Evolutionary conservation across 2,113 vertebrate genomes (phyloP).

Genomic region (Pangasianodon hypophthalmus): DNA sequence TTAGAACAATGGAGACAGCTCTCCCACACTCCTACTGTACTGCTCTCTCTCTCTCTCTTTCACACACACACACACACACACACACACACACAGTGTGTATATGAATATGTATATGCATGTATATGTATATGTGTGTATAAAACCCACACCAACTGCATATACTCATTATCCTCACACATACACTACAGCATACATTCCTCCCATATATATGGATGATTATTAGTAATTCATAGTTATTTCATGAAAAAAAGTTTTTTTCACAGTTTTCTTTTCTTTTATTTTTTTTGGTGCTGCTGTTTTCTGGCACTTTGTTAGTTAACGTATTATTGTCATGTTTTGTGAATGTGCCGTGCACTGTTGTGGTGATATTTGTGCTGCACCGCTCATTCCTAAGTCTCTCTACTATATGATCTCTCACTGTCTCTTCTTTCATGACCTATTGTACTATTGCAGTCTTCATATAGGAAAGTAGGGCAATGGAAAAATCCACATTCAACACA

Average conservation of each 20-base stretch:
- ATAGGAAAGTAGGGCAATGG: constrained; percentile 34
- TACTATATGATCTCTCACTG: background rate
- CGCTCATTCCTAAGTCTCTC: background rate
- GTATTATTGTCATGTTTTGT: background rate
- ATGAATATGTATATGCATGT: no score
- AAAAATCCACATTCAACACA: constrained; percentile 25
- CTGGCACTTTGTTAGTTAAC: background rate
- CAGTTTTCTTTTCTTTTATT: background rate
- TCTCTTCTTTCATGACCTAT: constrained; percentile 47
- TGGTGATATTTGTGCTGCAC: no score
- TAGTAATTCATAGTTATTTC: background rate
- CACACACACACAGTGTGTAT: background rate
- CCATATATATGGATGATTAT: background rate
- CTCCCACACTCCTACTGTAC: constrained; percentile 24
- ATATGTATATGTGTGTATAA: background rate
- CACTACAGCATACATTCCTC: background rate
- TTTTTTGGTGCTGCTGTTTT: background rate
- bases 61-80: background rate
- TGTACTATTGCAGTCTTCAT: constrained; percentile 47
- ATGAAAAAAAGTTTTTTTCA: background rate
- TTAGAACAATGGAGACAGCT: constrained; percentile 34
- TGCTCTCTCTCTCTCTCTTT: background rate
- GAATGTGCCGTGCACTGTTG: background rate
- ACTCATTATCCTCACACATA: background rate
- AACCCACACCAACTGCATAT: background rate